Percentiles rank a stretch among this genome's conserved stretches.
Conservation (phyloP, 2,113 vertebrate genomes). For the Eonycteris spelaea region DNA sequence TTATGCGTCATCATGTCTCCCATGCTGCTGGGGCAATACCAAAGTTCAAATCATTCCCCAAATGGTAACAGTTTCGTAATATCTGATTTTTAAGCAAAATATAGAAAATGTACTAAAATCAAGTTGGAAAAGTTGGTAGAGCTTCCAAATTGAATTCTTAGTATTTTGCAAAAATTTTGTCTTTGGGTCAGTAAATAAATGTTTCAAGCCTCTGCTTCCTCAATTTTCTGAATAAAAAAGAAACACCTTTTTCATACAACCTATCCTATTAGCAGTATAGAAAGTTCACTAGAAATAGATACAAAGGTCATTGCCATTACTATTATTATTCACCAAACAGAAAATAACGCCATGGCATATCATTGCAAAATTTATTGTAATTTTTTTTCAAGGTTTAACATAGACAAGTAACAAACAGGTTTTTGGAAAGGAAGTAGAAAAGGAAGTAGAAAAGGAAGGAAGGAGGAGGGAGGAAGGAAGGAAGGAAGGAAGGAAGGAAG, state of each 20-base stretch:
- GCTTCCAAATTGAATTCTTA: slow-evolving; percentile 59
- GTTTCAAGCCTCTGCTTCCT: not conserved
- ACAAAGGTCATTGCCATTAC: not conserved
- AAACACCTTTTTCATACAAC: not conserved
- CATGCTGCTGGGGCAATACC: too few species aligned
- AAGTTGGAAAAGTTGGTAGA: slow-evolving; percentile 44
- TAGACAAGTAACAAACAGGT: not conserved
- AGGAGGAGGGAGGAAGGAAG: not conserved
- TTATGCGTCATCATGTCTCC: too few species aligned
- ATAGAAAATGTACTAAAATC: slow-evolving; percentile 56
- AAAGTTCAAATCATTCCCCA: too few species aligned
- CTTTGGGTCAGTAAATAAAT: not conserved
- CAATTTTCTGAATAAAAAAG: slow-evolving; percentile 41
- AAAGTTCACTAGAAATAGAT: not conserved
- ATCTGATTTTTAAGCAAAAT: slow-evolving; percentile 70
- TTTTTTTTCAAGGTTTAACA: not conserved
- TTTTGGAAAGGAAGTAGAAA: not conserved
- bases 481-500: not conserved
- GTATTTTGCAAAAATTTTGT: slow-evolving; percentile 50
- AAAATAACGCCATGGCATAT: not conserved
- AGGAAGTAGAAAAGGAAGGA: not conserved
- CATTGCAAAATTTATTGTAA: not conserved
- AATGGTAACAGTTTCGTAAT: slow-evolving; percentile 41
- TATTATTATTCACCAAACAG: not conserved
- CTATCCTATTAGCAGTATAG: not conserved